Evolutionary conservation across 1,140 invertebrate species (phyloP), one percentile per base, ranked within the genome.

Genomic region (Micrasema minimum): DNA sequence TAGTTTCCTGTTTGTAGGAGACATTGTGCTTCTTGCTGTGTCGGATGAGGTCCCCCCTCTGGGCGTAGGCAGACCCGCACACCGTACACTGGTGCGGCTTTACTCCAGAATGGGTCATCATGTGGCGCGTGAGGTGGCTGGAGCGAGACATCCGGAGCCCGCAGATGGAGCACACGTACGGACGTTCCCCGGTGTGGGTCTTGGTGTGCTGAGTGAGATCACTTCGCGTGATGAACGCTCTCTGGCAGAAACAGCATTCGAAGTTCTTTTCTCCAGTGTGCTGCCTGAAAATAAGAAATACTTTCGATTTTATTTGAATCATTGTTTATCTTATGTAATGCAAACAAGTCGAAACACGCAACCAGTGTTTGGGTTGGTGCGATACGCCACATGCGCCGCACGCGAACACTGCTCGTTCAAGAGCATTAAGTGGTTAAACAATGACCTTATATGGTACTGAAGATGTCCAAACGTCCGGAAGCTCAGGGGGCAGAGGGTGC

Each of bases 101-200:
- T 53, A 70, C 67, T 1, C 74, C 74, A 2, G 68, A 66, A 80
- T 57, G 77, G 71, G 12, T 78, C 74, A 75, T 76, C 62, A 83
- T 76, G 66, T 85, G 84, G 2, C 82, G 70, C 57, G 78, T 80
- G 11, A 85, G 72, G 68, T 85, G 81, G 4, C 80, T 81, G 10
- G 80, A 76, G 4, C 83, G 78, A 0, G 80, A 77, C n/a, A 85
- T 87, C 1, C 86, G 82, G 55, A 88, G 79, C 0, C 89, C 89
- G 77, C 89, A 91, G 50, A 86, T 85, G 69, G 83, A 84, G 73
- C 90, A 91, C 10, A 85, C 80, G 66, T 89, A 88, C 0, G 87
- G 88, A 41, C 88, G 87, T 23, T 88, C 86, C 0, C 89, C 89
- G 0, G 86, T 89, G 75, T 92, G 90, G 0, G 87, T 90, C 57